phyloP scores from a whole-genome alignment of 1,140 invertebrate genomes.

The Rhopalosiphum padi region DNA sequence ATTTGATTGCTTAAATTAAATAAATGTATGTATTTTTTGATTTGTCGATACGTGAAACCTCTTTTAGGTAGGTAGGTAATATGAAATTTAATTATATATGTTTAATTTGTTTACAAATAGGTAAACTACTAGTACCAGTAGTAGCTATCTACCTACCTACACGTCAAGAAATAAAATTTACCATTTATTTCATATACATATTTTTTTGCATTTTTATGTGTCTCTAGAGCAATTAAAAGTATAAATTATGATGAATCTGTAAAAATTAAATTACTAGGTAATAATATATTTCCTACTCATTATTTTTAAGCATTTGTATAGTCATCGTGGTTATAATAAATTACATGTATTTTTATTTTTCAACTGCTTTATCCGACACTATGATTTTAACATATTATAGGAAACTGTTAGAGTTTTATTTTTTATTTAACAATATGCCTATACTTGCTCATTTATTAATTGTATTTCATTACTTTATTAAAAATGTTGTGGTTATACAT shows the following conservation, averaged over 20 bases:
- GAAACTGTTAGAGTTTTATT: neutral
- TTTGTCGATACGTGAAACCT: neutral
- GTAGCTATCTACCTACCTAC: neutral
- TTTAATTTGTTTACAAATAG: neutral
- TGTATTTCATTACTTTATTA: neutral
- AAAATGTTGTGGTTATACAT: neutral
- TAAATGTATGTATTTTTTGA: neutral
- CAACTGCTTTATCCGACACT: neutral
- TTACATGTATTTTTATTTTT: neutral
- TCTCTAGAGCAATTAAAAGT: neutral
- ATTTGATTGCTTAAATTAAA: neutral
- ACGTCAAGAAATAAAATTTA: neutral
- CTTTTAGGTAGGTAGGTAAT: neutral
- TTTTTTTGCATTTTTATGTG: neutral
- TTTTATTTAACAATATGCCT: neutral
- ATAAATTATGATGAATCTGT: neutral
- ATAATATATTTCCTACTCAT: neutral
- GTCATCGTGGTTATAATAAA: neutral
- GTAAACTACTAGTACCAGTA: neutral
- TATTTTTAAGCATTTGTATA: neutral
- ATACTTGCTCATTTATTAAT: neutral
- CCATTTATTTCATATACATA: neutral
- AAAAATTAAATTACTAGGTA: neutral
- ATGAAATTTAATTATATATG: neutral
- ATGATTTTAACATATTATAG: neutral